Base-by-base conservation (phyloP, 2,113 vertebrate genomes). In the Cyprinodon variegatus region DNA sequence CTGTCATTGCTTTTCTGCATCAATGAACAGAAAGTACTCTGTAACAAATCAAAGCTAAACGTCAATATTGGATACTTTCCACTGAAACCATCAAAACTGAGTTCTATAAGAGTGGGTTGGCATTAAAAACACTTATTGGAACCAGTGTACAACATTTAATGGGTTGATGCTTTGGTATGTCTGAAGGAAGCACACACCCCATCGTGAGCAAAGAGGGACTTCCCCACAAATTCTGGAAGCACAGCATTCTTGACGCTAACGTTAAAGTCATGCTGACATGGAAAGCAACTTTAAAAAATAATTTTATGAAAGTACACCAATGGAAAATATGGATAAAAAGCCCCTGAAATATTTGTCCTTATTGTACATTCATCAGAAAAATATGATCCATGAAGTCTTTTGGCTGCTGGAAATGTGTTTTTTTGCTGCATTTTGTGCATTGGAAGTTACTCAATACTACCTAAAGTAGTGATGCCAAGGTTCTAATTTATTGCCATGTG, bases 151-250 rank as follows among this genome's bases (percentile, higher is more conserved):
- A 13, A 79, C 78, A 85, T 90, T 88, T 82, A 89, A 84, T 83
- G 86, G 81, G 76, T 77, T 37, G 29, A 66, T 83, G 87, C 85
- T 77, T 79, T 83, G 81, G 82, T 83, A 88, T 86, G 84, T 88
- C 83, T 89, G 81, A 65, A 59, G 81, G 61, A 75, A 84, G 29
- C 74, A 74, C 72, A 85, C 59, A 75, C 76, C 78, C 77, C 63
- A 53, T 70, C 78, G 82, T 74, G 80, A 69, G 72, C 70, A 72
- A 65, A 68, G n/a, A 81, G 86, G 86, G 83, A 86, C 79, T 90
- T 87, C 88, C 89, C 86, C 81, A 45, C 72, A 81, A 73, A 77
- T 80, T 82, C 79, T 86, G 81, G 67, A 79, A 65, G 64, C 53
- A 39, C 50, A 74, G 74, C 2, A 38, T 84, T 83, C 64, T 74